A percentile compares a stretch with the other conserved stretches of the same genome.
Conservation (phyloP, 2,888 invertebrate species). For the Drosophila limbata region DNA sequence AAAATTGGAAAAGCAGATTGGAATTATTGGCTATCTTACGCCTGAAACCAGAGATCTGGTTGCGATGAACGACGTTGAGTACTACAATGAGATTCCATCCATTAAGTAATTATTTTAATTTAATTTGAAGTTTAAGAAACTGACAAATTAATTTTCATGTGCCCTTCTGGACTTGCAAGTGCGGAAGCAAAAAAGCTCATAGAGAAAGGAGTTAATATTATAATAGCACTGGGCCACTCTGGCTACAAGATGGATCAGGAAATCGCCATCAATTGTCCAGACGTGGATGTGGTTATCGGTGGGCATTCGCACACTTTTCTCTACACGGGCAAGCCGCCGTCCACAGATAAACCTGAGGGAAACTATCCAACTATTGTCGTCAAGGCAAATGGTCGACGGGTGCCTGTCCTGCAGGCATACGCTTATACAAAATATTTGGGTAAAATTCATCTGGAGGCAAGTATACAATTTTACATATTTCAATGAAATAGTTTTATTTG, state of each 20-base stretch:
- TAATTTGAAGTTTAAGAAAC: neutral
- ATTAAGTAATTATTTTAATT: conserved; percentile 8
- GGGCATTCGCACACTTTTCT: conserved; percentile 96
- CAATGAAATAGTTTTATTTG: neutral
- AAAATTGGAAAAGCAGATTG: conserved; percentile 12
- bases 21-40: conserved; percentile 13
- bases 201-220: conserved; percentile 17
- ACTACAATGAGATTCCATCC: conserved; percentile 4
- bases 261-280: conserved; percentile 91
- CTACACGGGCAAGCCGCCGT: conserved; percentile 88
- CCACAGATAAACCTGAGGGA: conserved; percentile 84
- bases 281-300: conserved; percentile 94
- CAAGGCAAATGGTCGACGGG: conserved; percentile 89
- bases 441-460: conserved; percentile 87
- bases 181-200: conserved; percentile 1
- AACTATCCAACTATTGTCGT: conserved; percentile 91
- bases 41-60: conserved; percentile 7
- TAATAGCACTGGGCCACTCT: conserved; percentile 84
- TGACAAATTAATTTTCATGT: neutral
- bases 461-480: too few relatives aligned
- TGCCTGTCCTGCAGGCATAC: conserved; percentile 95
- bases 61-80: neutral
- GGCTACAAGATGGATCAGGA: conserved; percentile 91
- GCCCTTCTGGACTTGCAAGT: neutral
- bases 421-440: conserved; percentile 97